Percentiles rank a stretch among this genome's conserved stretches.
phyloP scores from a whole-genome alignment of 2,888 invertebrate species.

The Oscheius sp. region DNA sequence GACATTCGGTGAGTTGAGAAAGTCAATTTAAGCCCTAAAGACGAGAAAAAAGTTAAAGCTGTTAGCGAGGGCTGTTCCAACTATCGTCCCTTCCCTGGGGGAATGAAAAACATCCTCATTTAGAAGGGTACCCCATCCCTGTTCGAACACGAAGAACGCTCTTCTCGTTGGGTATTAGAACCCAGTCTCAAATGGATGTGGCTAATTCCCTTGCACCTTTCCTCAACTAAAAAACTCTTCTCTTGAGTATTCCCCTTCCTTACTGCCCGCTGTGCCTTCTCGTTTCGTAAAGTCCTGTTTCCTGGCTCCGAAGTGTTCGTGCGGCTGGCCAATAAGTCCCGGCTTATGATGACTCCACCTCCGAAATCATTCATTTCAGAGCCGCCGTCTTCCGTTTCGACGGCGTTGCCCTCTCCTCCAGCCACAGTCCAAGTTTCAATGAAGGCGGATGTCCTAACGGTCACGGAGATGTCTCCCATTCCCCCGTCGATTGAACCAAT shows the following conservation, averaged over 20 bases:
- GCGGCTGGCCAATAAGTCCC: slow-evolving; percentile 18
- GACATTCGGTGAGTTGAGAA: slow-evolving; percentile 11
- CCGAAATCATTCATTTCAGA: slow-evolving; percentile 2
- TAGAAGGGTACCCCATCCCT: too few species aligned
- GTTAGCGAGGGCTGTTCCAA: slow-evolving; percentile 5
- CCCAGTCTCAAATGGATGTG: slow-evolving; percentile 1
- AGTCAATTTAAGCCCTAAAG: slow-evolving; percentile 4
- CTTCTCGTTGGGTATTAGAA: background rate
- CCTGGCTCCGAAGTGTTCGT: background rate
- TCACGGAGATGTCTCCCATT: slow-evolving; percentile 7
- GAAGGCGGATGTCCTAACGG: slow-evolving; percentile 26
- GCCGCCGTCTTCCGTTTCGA: background rate
- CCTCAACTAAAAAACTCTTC: background rate
- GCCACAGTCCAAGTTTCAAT: slow-evolving; percentile 15
- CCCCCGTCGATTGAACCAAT: background rate
- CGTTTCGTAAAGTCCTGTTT: too few species aligned
- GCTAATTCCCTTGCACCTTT: slow-evolving; percentile 9
- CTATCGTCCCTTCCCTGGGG: background rate
- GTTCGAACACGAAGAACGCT: too few species aligned
- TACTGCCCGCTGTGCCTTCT: background rate
- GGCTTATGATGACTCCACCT: slow-evolving; percentile 21
- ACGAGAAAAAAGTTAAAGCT: slow-evolving; percentile 6
- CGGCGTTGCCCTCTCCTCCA: background rate
- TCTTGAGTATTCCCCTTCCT: background rate
- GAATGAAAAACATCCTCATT: slow-evolving; percentile 22